Conservation (phyloP, 2,797 vertebrate species). For the Chlorospingus semifuscus region DNA sequence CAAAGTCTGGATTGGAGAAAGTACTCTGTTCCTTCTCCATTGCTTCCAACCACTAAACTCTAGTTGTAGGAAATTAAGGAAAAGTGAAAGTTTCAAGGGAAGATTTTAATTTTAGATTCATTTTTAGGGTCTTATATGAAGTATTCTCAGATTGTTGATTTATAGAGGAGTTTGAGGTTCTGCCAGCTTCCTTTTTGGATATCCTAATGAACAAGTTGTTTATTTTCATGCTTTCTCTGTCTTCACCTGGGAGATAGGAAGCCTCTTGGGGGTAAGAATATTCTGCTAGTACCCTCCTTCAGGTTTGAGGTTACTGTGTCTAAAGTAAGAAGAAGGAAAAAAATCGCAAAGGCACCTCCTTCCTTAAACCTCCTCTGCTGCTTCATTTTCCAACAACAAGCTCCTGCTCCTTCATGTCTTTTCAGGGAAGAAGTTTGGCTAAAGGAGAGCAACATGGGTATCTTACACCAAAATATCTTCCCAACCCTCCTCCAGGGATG, state of each 20-base stretch:
- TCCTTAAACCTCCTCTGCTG: not conserved
- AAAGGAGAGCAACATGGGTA: not conserved
- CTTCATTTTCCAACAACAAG: not conserved
- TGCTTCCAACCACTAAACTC: not conserved
- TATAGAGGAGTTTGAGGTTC: not conserved
- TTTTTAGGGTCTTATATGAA: not conserved
- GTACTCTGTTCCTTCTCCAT: not conserved
- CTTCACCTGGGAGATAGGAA: not conserved
- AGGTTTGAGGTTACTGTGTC: not conserved
- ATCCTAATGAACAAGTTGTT: not conserved
- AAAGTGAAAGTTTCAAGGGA: not conserved
- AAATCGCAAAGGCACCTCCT: not conserved
- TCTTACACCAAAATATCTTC: not conserved
- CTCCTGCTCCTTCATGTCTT: not conserved
- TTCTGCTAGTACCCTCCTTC: not conserved
- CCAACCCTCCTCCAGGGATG: not conserved
- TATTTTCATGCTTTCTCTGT: not conserved
- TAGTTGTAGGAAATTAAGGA: not conserved
- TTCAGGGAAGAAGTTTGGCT: not conserved
- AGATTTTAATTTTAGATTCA: not conserved
- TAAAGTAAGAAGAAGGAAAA: not conserved
- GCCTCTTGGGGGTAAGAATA: not conserved
- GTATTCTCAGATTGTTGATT: not conserved
- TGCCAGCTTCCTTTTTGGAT: not conserved
- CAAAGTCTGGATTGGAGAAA: not conserved